Conservation (phyloP, 2,888 invertebrate genomes). For the Agrilus biguttatus region DNA sequence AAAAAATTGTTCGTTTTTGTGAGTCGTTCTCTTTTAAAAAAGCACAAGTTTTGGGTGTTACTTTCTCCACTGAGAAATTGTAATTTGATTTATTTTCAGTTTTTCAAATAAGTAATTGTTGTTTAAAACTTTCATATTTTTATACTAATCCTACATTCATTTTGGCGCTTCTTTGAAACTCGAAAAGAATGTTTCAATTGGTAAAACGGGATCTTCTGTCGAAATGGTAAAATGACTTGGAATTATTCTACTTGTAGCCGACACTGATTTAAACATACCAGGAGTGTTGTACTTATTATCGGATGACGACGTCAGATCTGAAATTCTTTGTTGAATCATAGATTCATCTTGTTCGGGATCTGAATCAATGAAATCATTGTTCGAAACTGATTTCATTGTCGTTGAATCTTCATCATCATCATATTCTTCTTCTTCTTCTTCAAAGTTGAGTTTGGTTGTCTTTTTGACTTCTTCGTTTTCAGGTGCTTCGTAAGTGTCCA, state of each 20-base stretch:
- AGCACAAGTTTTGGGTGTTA: too few species aligned
- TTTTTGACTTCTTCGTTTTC: constrained; percentile 3
- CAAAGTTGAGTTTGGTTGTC: constrained; percentile 2
- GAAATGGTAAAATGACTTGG: constrained; percentile 59
- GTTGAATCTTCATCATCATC: not conserved
- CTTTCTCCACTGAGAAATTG: too few species aligned
- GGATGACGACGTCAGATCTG: constrained; percentile 57
- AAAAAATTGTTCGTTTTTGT: not conserved
- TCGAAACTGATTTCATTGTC: constrained; percentile 20
- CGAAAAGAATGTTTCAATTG: constrained; percentile 69
- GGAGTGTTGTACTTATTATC: constrained; percentile 59
- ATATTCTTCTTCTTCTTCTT: not conserved
- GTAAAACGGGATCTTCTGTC: constrained; percentile 65
- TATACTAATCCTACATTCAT: constrained; percentile 2
- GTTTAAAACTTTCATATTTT: not conserved
- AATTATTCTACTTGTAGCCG: constrained; percentile 45
- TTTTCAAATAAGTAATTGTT: not conserved
- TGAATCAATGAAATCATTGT: constrained; percentile 9
- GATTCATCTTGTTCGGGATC: constrained; percentile 30
- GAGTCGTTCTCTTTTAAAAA: not conserved
- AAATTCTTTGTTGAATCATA: constrained; percentile 51
- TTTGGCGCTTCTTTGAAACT: constrained; percentile 36
- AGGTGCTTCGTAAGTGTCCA: constrained; percentile 7
- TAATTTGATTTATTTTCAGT: not conserved
- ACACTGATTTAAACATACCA: constrained; percentile 54